Percentiles rank a stretch among this genome's conserved stretches.
Conservation (phyloP, 2,888 invertebrate species). For the Xestia xanthographa region DNA sequence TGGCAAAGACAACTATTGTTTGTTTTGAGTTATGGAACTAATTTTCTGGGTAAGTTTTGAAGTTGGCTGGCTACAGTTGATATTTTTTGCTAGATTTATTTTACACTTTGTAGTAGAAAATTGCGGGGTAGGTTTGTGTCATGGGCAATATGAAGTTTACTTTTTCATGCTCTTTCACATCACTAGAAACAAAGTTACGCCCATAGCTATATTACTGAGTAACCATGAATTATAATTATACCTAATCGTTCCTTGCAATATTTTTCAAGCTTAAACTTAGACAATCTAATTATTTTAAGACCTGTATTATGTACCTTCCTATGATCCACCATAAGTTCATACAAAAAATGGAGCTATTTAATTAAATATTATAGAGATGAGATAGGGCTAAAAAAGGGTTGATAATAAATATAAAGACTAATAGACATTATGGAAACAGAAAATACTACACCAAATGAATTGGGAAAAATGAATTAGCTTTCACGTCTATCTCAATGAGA, state of each 20-base stretch:
- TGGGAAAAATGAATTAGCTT: neutral
- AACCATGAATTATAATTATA: neutral
- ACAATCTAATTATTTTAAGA: too few species aligned
- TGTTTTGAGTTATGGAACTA: slow-evolving; percentile 58
- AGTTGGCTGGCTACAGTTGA: slow-evolving; percentile 30
- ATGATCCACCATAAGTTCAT: neutral
- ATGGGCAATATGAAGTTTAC: neutral
- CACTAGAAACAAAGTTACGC: too few species aligned
- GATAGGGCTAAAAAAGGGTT: neutral
- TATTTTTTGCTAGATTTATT: slow-evolving; percentile 33
- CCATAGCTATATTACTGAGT: neutral
- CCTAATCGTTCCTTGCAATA: too few species aligned
- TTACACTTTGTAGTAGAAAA: neutral
- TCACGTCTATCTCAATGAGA: neutral
- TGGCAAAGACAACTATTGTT: slow-evolving; percentile 55
- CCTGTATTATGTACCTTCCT: too few species aligned
- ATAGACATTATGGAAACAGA: neutral
- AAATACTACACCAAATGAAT: neutral
- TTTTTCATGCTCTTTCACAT: neutral
- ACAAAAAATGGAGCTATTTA: neutral
- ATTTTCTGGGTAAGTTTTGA: slow-evolving; percentile 48
- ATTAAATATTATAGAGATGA: neutral
- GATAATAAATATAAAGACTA: neutral
- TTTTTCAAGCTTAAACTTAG: neutral
- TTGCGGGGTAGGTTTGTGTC: neutral